Percentiles rank a stretch among this genome's conserved stretches.
Conservation (phyloP, 2,113 vertebrate species). For the Strix uralensis region DNA sequence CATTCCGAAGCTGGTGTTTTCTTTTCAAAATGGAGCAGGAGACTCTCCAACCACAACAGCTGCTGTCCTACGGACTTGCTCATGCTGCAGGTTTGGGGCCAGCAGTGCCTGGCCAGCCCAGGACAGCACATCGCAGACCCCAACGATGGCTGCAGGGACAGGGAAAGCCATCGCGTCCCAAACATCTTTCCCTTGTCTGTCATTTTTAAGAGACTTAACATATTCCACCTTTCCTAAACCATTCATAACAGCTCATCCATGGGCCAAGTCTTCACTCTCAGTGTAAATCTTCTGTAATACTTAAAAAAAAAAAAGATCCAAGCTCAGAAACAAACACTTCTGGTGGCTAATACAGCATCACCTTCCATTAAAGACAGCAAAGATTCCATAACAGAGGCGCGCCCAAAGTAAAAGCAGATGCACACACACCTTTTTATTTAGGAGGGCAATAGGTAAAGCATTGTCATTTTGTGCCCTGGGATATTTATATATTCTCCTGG, state of each 20-base stretch:
- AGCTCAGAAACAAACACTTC: neutral
- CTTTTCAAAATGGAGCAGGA: neutral
- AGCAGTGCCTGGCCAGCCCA: neutral
- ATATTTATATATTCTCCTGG: neutral
- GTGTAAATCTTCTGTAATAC: neutral
- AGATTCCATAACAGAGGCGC: neutral
- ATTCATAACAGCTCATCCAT: neutral
- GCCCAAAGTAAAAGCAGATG: neutral
- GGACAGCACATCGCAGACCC: neutral
- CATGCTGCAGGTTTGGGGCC: neutral
- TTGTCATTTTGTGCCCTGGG: neutral
- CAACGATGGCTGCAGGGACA: neutral
- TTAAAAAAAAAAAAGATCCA: neutral
- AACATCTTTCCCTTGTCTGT: neutral
- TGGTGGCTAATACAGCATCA: neutral
- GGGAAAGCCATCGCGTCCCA: neutral
- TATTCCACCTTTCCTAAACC: neutral
- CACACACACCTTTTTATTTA: neutral
- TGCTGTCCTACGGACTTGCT: neutral
- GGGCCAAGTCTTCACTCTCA: neutral
- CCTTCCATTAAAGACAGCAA: neutral
- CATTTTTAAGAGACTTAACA: neutral
- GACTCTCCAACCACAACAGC: neutral
- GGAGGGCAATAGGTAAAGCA: neutral
- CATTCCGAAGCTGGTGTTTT: neutral